Base-by-base conservation (phyloP, 2,888 invertebrate species). In the Epinotia brunnichana region DNA sequence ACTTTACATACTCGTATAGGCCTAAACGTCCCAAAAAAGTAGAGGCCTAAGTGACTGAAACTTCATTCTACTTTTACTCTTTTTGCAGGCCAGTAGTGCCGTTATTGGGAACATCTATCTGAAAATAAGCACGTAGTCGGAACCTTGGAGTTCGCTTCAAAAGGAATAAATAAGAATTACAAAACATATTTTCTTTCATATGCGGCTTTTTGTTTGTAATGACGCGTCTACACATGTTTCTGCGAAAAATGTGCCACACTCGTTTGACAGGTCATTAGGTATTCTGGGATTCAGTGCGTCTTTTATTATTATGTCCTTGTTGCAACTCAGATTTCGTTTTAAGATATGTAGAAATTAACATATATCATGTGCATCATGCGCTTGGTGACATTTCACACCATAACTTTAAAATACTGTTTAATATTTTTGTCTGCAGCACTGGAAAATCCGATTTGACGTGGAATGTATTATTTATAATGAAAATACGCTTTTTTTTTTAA, bases 131-230 rank as follows among this genome's bases (percentile, higher is more conserved):
- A 66, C 60, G 67, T 53, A 48, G 41, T 19, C 21, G 39, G 35
- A 54, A 54, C 71, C 29, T 66, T 56, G 56, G 35, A 63, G 54
- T 19, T 35, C 64, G 19, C 71, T 61, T 72, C 71, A 67, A 61
- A 71, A 66, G 64, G 60, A 66, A 71, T 71, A 71, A 71, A 70
- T 63, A 71, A 72, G 64, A 64, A 64, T 61, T 72, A 72, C 61
- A 72, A 60, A 53, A 67, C 54, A 61, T 21, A 56, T 48, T 67
- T 72, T 67, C 67, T 57, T 48, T 35, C 48, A 56, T 61, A 44
- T 29, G 7, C 17, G 29, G 53, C 60, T 59, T 54, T 54, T 64
- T 61, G 67, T 56, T 67, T 67, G 61, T 44, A 35, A 54, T 64
- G 51, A 72, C 41, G 21, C 24, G 39, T 11, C 29, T 62, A 69